phyloP scores from a whole-genome alignment of 2,797 vertebrate genomes.

The Clarias pachynema region DNA sequence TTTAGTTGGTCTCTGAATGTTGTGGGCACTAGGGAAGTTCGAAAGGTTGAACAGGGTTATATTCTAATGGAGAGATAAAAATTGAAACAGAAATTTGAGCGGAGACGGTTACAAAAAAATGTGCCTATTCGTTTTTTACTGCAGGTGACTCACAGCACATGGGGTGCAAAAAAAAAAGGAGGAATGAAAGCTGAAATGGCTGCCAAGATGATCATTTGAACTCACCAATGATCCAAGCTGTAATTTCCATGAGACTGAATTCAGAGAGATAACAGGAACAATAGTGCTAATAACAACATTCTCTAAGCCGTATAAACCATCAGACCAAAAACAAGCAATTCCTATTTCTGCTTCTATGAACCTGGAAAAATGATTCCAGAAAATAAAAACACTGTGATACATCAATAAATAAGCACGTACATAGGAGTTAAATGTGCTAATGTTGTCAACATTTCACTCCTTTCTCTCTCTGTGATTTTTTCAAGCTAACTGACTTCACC shows the following conservation, averaged over 20 bases:
- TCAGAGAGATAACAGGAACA: conserved; percentile 29
- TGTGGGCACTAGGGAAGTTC: conserved; percentile 20
- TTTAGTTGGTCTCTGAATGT: conserved; percentile 24
- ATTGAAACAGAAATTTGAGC: neutral
- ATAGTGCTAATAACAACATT: conserved; percentile 30
- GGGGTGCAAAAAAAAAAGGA: neutral
- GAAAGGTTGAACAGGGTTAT: conserved; percentile 24
- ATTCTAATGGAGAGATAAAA: conserved; percentile 19
- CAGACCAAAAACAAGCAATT: conserved; percentile 20
- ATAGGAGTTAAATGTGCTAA: conserved; percentile 2
- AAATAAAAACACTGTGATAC: neutral
- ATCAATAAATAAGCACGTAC: conserved; percentile 9
- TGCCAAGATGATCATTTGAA: conserved; percentile 28
- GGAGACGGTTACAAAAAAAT: neutral
- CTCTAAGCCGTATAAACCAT: conserved; percentile 21
- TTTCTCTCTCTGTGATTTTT: neutral
- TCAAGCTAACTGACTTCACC: neutral
- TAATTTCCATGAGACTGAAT: conserved; percentile 32
- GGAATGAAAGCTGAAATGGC: conserved; percentile 9
- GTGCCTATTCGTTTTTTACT: neutral
- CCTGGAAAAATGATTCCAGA: neutral
- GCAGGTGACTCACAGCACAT: conserved; percentile 21
- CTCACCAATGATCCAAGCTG: conserved; percentile 30
- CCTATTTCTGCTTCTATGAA: neutral
- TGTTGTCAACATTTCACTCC: neutral